Conservation (phyloP, 1,140 invertebrate genomes). For the Drosophila sulfurigaster region DNA sequence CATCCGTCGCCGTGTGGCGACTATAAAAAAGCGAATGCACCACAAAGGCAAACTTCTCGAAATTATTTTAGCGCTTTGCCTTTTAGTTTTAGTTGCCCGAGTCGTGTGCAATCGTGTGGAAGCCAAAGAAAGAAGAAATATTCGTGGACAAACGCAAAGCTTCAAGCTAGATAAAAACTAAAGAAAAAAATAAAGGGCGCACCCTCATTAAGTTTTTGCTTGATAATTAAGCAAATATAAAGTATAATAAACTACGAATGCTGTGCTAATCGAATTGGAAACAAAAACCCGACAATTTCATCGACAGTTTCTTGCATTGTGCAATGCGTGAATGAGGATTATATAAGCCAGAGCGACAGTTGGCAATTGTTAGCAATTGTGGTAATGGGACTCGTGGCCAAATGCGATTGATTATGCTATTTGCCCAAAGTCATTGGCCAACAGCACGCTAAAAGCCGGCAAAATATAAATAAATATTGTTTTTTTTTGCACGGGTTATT, state of each 20-base stretch:
- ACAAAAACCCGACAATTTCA: neutral
- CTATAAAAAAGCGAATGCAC: slow-evolving; percentile 60
- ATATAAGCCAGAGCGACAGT: slow-evolving; percentile 57
- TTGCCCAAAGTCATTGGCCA: slow-evolving; percentile 30
- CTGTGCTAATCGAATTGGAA: slow-evolving; percentile 9
- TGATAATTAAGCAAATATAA: slow-evolving; percentile 21
- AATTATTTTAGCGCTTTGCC: slow-evolving; percentile 62
- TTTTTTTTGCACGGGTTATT: slow-evolving; percentile 42
- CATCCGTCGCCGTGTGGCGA: slow-evolving; percentile 29
- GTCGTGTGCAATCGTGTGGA: slow-evolving; percentile 75
- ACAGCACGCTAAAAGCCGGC: slow-evolving; percentile 61
- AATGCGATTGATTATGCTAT: slow-evolving; percentile 4
- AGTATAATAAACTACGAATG: neutral
- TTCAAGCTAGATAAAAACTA: neutral
- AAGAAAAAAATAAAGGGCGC: neutral
- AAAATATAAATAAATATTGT: slow-evolving; percentile 55
- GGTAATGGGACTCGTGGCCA: neutral
- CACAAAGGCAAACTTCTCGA: slow-evolving; percentile 80
- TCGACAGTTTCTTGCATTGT: slow-evolving; percentile 26
- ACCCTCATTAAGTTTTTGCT: slow-evolving; percentile 10
- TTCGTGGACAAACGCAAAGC: slow-evolving; percentile 37
- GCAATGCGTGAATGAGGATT: slow-evolving; percentile 58
- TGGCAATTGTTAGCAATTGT: neutral
- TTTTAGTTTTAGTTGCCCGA: slow-evolving; percentile 69
- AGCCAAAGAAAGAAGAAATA: slow-evolving; percentile 48